phyloP scores from a whole-genome alignment of 2,113 vertebrate genomes.

The Gyps fulvus region DNA sequence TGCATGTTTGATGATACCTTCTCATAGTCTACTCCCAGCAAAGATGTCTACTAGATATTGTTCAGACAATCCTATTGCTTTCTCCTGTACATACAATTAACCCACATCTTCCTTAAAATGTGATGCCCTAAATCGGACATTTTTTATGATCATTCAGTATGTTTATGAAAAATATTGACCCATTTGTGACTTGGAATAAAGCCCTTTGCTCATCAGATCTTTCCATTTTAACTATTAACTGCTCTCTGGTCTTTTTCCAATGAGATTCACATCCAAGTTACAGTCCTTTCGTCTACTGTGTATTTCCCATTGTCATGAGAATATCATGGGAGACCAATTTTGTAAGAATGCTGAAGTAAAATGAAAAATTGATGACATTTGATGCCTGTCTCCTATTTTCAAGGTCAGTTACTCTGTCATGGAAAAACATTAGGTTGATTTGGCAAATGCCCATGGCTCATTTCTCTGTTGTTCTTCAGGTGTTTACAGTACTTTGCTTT shows the following conservation, averaged over 20 bases:
- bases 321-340: background rate
- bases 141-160: background rate
- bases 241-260: background rate
- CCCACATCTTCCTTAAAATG: background rate
- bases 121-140: accelerated
- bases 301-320: background rate
- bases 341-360: background rate
- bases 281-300: background rate
- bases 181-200: background rate
- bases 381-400: background rate
- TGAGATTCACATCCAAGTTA: background rate
- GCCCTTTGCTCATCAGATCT: background rate
- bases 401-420: background rate
- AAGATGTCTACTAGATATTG: background rate
- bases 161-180: background rate
- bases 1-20: background rate
- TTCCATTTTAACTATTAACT: background rate
- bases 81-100: background rate
- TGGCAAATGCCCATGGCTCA: background rate
- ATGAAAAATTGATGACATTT: background rate
- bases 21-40: background rate
- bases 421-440: background rate
- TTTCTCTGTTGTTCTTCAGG: background rate
- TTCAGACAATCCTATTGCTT: background rate
- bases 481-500: background rate